Conservation (phyloP, 2,888 invertebrate genomes). For the Endomychus coccineus region DNA sequence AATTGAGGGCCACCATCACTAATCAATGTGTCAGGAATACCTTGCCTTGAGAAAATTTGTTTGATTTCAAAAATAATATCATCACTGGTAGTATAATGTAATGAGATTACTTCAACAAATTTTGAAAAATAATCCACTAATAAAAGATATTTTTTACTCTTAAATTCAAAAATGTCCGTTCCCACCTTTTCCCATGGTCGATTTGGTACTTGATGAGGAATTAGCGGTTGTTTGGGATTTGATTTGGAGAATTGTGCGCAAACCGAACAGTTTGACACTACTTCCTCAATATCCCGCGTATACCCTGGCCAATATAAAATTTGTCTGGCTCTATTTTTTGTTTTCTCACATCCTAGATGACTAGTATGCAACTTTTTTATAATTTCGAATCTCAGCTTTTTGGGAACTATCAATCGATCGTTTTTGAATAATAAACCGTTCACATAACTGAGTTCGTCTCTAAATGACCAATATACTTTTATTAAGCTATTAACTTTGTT, state of each 20-base stretch:
- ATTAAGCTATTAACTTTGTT: too few relatives aligned
- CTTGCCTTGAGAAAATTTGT: too few relatives aligned
- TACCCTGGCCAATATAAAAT: constrained; percentile 8
- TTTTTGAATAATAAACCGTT: constrained; percentile 9
- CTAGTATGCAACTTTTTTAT: constrained; percentile 10
- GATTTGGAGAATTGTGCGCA: constrained; percentile 1
- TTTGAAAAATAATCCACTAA: constrained; percentile 3
- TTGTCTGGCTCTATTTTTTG: constrained; percentile 5
- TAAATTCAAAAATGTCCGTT: constrained; percentile 3
- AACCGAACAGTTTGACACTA: constrained; percentile 6
- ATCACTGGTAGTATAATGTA: too few relatives aligned
- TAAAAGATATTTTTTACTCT: constrained; percentile 2
- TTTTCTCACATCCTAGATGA: constrained; percentile 7
- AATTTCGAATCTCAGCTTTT: constrained; percentile 8
- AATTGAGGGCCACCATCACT: too few relatives aligned
- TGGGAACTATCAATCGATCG: constrained; percentile 13
- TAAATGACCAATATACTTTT: constrained; percentile 8
- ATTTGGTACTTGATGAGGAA: constrained; percentile 4
- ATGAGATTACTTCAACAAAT: too few relatives aligned
- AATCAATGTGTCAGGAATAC: too few relatives aligned
- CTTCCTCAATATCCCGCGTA: constrained; percentile 3
- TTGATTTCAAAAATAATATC: too few relatives aligned
- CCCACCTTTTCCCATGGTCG: constrained; percentile 11
- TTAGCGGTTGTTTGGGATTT: constrained; percentile 6
- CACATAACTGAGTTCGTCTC: constrained; percentile 9